phyloP scores from a whole-genome alignment of 2,113 vertebrate genomes.

The Pseudonaja textilis region DNA sequence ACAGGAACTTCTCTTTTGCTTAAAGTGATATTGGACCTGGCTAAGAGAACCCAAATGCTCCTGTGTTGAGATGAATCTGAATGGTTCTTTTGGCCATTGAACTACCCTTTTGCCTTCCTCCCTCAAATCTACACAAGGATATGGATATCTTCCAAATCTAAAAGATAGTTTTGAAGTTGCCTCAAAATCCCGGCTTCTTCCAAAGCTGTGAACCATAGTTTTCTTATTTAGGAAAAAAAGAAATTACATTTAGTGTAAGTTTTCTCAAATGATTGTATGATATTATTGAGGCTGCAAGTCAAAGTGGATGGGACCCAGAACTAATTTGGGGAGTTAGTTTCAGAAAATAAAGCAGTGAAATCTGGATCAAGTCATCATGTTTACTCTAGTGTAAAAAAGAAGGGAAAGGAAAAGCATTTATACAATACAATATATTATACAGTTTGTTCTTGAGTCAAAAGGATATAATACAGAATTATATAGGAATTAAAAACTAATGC shows the following conservation, averaged over 20 bases:
- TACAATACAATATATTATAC: background rate
- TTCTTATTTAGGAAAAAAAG: background rate
- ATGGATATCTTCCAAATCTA: background rate
- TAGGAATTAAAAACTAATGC: background rate
- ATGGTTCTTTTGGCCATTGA: background rate
- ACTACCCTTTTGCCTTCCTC: background rate
- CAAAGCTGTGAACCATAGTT: background rate
- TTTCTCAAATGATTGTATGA: background rate
- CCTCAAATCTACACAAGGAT: background rate
- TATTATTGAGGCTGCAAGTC: background rate
- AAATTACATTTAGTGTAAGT: background rate
- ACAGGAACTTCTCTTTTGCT: constrained; percentile 28
- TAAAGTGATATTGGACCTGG: constrained; percentile 19
- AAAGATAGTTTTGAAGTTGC: background rate
- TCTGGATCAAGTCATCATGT: background rate
- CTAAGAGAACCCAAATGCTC: background rate
- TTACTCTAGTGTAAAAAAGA: background rate
- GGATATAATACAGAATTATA: background rate
- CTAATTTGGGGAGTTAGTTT: background rate
- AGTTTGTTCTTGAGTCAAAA: background rate
- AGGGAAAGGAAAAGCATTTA: background rate
- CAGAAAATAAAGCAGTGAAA: background rate
- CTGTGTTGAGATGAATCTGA: background rate
- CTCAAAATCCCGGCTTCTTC: background rate
- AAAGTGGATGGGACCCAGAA: background rate